Base-by-base conservation (phyloP, 2,113 vertebrate species). In the Nothobranchius furzeri region DNA sequence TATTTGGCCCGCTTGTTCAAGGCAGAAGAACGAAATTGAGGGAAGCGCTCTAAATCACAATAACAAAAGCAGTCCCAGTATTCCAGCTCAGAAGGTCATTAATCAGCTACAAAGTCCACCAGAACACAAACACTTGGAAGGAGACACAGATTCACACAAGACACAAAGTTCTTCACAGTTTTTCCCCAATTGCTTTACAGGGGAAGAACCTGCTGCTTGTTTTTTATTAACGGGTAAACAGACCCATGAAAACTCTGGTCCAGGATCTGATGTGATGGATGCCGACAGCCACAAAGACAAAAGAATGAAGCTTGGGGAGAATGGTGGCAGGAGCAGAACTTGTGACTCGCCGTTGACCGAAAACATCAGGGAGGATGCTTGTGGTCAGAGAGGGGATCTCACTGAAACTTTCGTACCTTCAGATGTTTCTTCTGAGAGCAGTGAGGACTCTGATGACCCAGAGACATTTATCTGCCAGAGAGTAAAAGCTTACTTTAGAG, bases 401-500 rank as follows among this genome's bases (percentile, higher is more conserved):
- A n/a, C 10, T 47, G 45, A 13, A 49, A 2, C 12, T 2, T 35
- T 67, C 0, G n/a, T 24, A 24, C 37, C 68, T 5, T 20, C 68
- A 42, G 9, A 64, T 2, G 4, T 2, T 11, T 6, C 25, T 6
- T 43, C n/a, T 59, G 53, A 73, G 43, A 35, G 14, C 6, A 37
- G 12, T 0, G 15, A 58, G n/a, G 61, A 64, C 1, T 24, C 17
- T 0, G 63, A 76, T 15, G 68, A 75, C 0, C 70, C n/a, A 0
- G 78, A 82, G 20, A 74, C 77, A 0, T 81, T 75, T 52, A 87
- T 81, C 13, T 91, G 90, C 65, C 90, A 89, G 51, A 84, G 90
- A 70, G 86, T 70, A 8, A 83, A 60, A 50, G 10, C 25, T 15
- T 83, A 85, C 48, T 14, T 65, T 1, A 69, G 51, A 20, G 65